Conservation (phyloP, 2,113 vertebrate species). For the Amblyornis subalaris region DNA sequence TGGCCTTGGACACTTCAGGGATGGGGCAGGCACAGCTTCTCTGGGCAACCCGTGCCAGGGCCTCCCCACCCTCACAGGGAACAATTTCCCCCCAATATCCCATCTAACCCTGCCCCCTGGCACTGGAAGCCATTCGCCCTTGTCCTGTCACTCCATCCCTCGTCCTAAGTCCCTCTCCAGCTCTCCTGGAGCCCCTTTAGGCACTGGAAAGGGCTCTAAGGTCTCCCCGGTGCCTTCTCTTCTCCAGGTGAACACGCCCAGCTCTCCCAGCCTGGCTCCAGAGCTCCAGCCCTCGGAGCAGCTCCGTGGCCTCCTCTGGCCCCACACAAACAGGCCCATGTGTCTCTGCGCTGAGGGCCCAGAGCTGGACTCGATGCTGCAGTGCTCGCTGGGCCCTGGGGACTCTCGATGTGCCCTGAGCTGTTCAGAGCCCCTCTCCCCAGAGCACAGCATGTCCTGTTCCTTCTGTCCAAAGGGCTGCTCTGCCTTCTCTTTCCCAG, state of each 20-base stretch:
- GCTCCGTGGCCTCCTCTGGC: background rate
- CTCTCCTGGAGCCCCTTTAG: background rate
- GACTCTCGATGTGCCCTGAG: background rate
- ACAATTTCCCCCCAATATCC: background rate
- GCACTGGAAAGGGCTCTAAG: rapidly evolving
- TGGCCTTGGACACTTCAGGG: background rate
- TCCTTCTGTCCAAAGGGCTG: background rate
- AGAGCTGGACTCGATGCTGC: background rate
- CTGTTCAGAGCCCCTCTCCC: background rate
- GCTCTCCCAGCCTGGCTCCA: background rate
- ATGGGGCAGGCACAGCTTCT: background rate
- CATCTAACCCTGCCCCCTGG: rapidly evolving
- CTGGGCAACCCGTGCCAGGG: background rate
- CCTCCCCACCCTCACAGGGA: rapidly evolving
- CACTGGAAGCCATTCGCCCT: background rate
- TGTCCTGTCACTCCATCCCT: rapidly evolving
- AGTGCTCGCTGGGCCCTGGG: background rate
- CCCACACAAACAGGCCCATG: rapidly evolving
- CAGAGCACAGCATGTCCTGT: background rate
- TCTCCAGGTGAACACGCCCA: background rate
- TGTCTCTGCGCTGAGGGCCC: background rate
- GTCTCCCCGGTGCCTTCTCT: rapidly evolving
- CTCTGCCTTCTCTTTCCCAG: background rate
- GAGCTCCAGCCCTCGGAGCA: background rate
- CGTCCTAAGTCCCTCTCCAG: background rate